Conservation (phyloP, 2,797 vertebrate genomes). For the Avahi laniger region DNA sequence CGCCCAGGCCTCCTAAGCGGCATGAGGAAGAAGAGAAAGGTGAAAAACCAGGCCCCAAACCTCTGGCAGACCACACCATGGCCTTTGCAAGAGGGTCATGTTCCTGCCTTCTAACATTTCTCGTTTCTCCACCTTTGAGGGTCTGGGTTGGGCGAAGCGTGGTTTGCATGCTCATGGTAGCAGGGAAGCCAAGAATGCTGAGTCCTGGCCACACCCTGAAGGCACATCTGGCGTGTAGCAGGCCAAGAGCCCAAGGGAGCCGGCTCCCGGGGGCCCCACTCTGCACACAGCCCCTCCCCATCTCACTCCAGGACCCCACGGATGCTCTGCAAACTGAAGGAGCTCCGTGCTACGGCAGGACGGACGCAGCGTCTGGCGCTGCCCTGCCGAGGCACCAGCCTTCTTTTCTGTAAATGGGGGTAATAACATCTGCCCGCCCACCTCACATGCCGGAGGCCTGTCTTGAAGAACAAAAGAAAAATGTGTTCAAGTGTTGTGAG, state of each 20-base stretch:
- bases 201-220: neutral
- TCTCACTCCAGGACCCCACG: neutral
- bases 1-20: neutral
- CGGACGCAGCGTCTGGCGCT: neutral
- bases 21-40: neutral
- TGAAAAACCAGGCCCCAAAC: neutral
- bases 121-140: neutral
- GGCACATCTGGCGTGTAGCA: neutral
- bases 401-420: neutral
- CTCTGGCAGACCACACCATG: neutral
- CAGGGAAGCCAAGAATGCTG: neutral
- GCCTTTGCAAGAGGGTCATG: neutral
- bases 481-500: neutral
- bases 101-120: neutral
- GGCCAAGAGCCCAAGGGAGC: neutral
- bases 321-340: neutral
- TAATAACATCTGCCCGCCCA: neutral
- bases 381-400: neutral
- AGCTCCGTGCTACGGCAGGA: rapidly evolving
- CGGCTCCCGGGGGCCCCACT: neutral
- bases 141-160: neutral
- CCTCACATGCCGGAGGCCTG: neutral
- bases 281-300: neutral
- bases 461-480: constrained; percentile 25
- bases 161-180: neutral